Evolutionary conservation across 2,888 invertebrate genomes (phyloP).

Genomic region (Agrochola litura): DNA sequence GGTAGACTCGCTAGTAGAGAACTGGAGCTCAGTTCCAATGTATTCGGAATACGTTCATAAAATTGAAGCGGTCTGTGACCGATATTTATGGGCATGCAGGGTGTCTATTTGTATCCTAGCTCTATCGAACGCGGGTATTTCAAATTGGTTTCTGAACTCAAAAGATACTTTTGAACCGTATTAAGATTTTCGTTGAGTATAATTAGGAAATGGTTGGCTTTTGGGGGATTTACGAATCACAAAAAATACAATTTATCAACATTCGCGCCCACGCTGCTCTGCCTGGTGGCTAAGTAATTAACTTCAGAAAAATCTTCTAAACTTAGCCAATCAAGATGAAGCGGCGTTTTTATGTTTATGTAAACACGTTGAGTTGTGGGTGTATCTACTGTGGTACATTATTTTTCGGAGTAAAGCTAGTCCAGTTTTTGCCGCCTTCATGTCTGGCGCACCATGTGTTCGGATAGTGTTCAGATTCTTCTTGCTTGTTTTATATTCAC

Average conservation of each 20-base stretch:
- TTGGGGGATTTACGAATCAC: constrained; percentile 14
- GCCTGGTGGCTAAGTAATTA: constrained; percentile 47
- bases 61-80: constrained; percentile 53
- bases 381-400: background rate
- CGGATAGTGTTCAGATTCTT: background rate
- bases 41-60: constrained; percentile 61
- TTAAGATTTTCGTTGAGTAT: background rate
- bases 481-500: constrained; percentile 24
- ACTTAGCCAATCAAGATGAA: constrained; percentile 19
- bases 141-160: constrained; percentile 16
- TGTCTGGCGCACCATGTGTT: background rate
- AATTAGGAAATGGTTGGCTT: background rate
- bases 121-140: constrained; percentile 13
- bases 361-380: constrained; percentile 15
- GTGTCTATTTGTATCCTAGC: constrained; percentile 53
- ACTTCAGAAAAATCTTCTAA: constrained; percentile 37
- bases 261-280: constrained; percentile 30
- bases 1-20: constrained; percentile 26
- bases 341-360: constrained; percentile 17
- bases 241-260: constrained; percentile 34
- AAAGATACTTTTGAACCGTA: constrained; percentile 2
- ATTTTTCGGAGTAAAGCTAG: background rate
- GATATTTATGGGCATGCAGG: constrained; percentile 54
- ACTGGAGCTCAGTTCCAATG: constrained; percentile 43
- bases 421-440: background rate